Evolutionary conservation across 2,113 vertebrate genomes (phyloP), one percentile per base, ranked within the genome.

Genomic region (Leucoraja erinaceus): DNA sequence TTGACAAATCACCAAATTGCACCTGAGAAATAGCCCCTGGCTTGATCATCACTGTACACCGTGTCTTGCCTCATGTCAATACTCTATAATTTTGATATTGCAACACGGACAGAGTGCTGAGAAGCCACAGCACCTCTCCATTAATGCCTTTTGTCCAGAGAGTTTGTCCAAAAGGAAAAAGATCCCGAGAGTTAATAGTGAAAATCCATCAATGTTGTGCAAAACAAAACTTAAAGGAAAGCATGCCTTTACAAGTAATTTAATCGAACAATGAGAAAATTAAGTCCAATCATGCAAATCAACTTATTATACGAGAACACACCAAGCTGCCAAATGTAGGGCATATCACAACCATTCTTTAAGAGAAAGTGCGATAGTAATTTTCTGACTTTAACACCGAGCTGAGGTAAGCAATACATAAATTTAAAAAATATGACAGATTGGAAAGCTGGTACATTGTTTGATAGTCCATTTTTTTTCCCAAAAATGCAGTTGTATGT

Each of bases 371-470:
- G 18, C 68, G 61, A 38, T 38, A 31, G 16, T 68, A 66, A 90
- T 68, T 90, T 63, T 14, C 61, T 90, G 54, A 33, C 33, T 33
- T 68, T 68, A 68, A 68, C 7, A 7, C 61, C 16, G 16, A 33
- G 31, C 16, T 68, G 56, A 68, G 63, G 86, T 90, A 66, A 66
- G 16, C 28, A 90, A 38, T 5, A 16, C 31, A 90, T 90, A 90
- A 90, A 38, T 90, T 59, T 90, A 20, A 90, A 25, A 47, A 90
- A 31, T 68, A 90, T 68, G 86, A 68, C n/a, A 68, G 61, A 33
- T 90, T 90, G 61, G 86, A 90, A 38, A 90, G 88, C n/a, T 9
- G 88, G 33, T 70, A 38, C 66, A 90, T 90, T 70, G 88, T 68
- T 63, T 90, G 31, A 33, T 38, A 22, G 38, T 38, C 31, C 66